These are phyloP conservation scores for Caligus rogercresseyi DNA, from an alignment of 1,140 invertebrate genomes.

Conservation along the genomic window DNA sequence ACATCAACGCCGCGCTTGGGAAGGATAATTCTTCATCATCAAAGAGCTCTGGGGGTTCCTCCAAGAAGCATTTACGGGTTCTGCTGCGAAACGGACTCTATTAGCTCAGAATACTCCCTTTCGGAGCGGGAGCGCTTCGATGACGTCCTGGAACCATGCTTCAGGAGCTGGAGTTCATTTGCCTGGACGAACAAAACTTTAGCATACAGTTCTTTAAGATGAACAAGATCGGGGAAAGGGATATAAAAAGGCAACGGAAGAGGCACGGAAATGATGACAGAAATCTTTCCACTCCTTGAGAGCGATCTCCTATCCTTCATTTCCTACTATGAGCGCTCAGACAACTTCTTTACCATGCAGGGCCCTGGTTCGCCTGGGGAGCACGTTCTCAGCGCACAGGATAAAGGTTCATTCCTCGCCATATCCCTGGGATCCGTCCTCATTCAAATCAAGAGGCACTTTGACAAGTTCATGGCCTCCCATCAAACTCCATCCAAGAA, in stretches of 20 bases:
- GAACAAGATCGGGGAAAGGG: slow-evolving; percentile 33
- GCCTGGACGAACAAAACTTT: slow-evolving; percentile 85
- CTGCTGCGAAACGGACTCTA: slow-evolving; percentile 7
- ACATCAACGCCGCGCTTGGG: not conserved
- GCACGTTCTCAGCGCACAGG: slow-evolving; percentile 74
- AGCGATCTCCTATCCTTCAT: slow-evolving; percentile 57
- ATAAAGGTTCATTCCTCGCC: slow-evolving; percentile 73
- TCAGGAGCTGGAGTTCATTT: slow-evolving; percentile 72
- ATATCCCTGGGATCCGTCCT: slow-evolving; percentile 71
- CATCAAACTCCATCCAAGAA: slow-evolving; percentile 64
- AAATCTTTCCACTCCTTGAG: slow-evolving; percentile 68
- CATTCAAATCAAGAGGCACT: slow-evolving; percentile 81
- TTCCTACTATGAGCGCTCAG: slow-evolving; percentile 8
- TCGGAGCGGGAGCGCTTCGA: slow-evolving; percentile 37
- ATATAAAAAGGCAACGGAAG: slow-evolving; percentile 33
- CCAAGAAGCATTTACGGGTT: not conserved
- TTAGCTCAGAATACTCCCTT: slow-evolving; percentile 24
- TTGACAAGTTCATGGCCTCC: slow-evolving; percentile 77
- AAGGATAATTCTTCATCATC: slow-evolving; percentile 10
- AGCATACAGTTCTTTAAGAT: slow-evolving; percentile 83
- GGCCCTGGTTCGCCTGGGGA: slow-evolving; percentile 69
- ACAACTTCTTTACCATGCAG: slow-evolving; percentile 38
- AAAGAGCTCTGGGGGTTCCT: slow-evolving; percentile 8
- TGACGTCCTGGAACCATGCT: slow-evolving; percentile 54
- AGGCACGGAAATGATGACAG: slow-evolving; percentile 62